Evolutionary conservation across 64 coral and sea anemone genomes (phyloP), one percentile per base, ranked within the genome.

Genomic region (Stylophora pistillata): DNA sequence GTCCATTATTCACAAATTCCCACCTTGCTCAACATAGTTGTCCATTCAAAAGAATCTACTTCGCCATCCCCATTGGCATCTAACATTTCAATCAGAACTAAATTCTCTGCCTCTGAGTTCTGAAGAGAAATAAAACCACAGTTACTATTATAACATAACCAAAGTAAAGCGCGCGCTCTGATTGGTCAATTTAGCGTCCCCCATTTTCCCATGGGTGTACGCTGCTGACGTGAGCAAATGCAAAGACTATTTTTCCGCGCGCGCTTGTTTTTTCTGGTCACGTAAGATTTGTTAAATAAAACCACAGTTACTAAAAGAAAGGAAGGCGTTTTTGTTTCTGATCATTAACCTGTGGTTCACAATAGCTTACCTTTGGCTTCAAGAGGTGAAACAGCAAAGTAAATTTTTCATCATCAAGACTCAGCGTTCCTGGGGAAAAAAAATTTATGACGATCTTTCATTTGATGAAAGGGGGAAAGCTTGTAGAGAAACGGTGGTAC

Each of bases 31-130:
- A 96, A n/a, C 95, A 96, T 96, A 9, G 95, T 96, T 4, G 95
- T 96, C 95, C 95, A 96, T 58, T 96, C 95, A 78, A 96, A 96
- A 11, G 95, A 96, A 72, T 96, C 95, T 9, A 96, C 76, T 61
- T 96, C 95, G 10, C 91, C 95, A 77, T 96, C 95, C 74, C 93
- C 95, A 66, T 96, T 96, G 37, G 87, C 72, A 60, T 96, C 95
- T 14, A 96, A 30, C 87, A 96, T 85, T 83, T 96, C 91, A 37
- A 93, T 96, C 21, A 97, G 70, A 30, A 87, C 79, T 0, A 97
- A 69, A 79, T 97, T 97, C 25, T 97, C 91, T 72, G 87, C 82
- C 20, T 89, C 76, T 13, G 76, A 85, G 56, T 97, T 97, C 95
- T 97, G 76, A 37, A 85, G 13, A 34, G 58, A 30, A 9, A 26